Evolutionary conservation across 2,888 invertebrate genomes (phyloP), one percentile per base, ranked within the genome.

Genomic region (Galeruca laticollis): DNA sequence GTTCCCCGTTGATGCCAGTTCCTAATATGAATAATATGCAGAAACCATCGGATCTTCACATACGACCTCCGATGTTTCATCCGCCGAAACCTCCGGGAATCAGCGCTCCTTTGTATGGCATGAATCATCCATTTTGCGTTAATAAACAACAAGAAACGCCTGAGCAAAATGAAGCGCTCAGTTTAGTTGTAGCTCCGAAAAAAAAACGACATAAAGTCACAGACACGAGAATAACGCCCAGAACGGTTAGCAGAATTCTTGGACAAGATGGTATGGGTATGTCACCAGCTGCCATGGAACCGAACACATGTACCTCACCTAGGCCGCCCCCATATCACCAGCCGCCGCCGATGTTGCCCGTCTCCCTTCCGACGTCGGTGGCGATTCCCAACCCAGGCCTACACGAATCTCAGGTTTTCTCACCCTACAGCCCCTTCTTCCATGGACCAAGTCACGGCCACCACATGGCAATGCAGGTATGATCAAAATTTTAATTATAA

Each of bases 161-260:
- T 51, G 96, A 96, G 84, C 96, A 96, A 85, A 95, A 95, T 85
- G 97, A 97, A 85, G 97, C 98, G 3, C 90, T 98, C 68, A 96
- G 97, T 84, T 89, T 98, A 80, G 97, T 98, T 70, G 96, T 98
- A 78, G 94, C 95, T 57, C 95, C 96, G 2, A 97, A 97, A 87
- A 98, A 97, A 89, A 98, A 97, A 87, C 90, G 98, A 67, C 97
- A 98, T 84, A 98, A 98, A 93, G 95, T 97, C 81, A 98, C 98
- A 43, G 97, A 97, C 83, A 96, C 96, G 65, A 89, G 97, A 78
- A 94, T 97, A 78, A 96, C 96, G 37, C 96, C 96, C 21, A 89
- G 96, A 76, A 95, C 96, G 60, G 95, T 96, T 56, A 95, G 94
- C 84, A 89, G 96, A 76, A 92, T 96, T 77, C 86, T 96, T 79